These are phyloP conservation scores for Spilosoma lubricipeda DNA, from an alignment of 2,888 invertebrate genomes.

Conservation along the genomic window DNA sequence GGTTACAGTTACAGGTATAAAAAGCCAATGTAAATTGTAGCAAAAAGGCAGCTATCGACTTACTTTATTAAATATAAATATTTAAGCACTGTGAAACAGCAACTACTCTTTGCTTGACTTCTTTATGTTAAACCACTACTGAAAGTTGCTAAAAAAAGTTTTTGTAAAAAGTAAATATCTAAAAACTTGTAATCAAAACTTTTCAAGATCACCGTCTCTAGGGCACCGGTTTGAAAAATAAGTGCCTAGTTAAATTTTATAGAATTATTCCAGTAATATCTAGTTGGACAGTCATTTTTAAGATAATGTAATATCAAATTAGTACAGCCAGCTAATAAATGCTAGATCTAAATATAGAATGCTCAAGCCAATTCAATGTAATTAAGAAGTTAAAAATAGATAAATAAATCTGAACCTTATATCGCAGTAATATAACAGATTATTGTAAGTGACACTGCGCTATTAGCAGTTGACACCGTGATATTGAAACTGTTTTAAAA, in stretches of 20 bases:
- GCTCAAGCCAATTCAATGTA: slow-evolving; percentile 37
- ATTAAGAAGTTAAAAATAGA: slow-evolving; percentile 33
- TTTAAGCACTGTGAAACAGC: slow-evolving; percentile 56
- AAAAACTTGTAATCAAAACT: slow-evolving; percentile 46
- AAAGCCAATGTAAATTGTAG: slow-evolving; percentile 41
- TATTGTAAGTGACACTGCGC: slow-evolving; percentile 29
- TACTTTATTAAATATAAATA: slow-evolving; percentile 64
- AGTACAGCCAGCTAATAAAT: slow-evolving; percentile 19
- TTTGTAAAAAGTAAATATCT: slow-evolving; percentile 9
- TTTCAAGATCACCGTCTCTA: slow-evolving; percentile 25
- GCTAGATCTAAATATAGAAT: slow-evolving; percentile 44
- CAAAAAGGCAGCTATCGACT: slow-evolving; percentile 38
- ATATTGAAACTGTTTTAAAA: slow-evolving; percentile 40
- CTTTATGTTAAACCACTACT: neutral
- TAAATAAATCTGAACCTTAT: slow-evolving; percentile 35
- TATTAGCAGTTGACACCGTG: slow-evolving; percentile 55
- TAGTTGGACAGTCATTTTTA: neutral
- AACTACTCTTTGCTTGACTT: slow-evolving; percentile 45
- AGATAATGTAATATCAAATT: slow-evolving; percentile 10
- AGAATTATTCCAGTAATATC: slow-evolving; percentile 24
- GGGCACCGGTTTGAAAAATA: slow-evolving; percentile 30
- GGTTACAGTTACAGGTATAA: slow-evolving; percentile 5
- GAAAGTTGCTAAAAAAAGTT: neutral
- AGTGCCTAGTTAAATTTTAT: slow-evolving; percentile 35
- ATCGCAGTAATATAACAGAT: slow-evolving; percentile 24